Evolutionary conservation across 2,113 vertebrate genomes (phyloP), one percentile per base, ranked within the genome.

Genomic region (Sinocyclocheilus grahami): DNA sequence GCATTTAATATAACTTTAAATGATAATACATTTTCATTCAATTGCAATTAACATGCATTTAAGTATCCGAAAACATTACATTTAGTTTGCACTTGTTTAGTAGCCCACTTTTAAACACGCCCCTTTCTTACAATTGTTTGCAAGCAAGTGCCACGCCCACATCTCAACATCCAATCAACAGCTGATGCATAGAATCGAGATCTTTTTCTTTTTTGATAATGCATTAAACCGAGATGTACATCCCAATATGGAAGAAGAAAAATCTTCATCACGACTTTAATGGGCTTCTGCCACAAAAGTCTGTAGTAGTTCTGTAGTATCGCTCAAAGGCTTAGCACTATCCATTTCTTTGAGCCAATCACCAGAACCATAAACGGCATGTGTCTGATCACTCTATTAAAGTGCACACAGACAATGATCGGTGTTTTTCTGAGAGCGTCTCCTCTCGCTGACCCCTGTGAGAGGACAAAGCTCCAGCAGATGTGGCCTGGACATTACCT

Each of bases 401-500:
- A 46, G 42, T 46, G 42, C 42, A 46, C 42, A 46, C 46, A 11
- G 46, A 71, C 33, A 71, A 18, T 5, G 67, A 39, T 71, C 16
- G 9, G 16, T 33, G 65, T 71, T 71, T 71, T 3, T 20, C 16
- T 72, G 69, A 72, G 33, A 39, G 69, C 2, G 18, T 39, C 11
- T 72, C 69, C 69, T 33, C 65, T 69, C 30, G 30, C 30, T 69
- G 65, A 69, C 65, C 82, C 30, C 82, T 30, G 18, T 3, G 30
- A 60, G 51, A 72, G 30, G 33, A 58, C 30, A 60, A 60, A 37
- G 27, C 51, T 55, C 20, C 30, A 51, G 27, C 55, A 74, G 82
- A 71, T 71, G 69, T 39, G 69, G 33, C 69, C 69, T 63, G 62
- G 53, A 78, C 75, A 69, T 85, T 79, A 71, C 48, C 42, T 20